phyloP scores from a whole-genome alignment of 53 echinoderm and acorn worm species.

The Paelopatides confundens region DNA sequence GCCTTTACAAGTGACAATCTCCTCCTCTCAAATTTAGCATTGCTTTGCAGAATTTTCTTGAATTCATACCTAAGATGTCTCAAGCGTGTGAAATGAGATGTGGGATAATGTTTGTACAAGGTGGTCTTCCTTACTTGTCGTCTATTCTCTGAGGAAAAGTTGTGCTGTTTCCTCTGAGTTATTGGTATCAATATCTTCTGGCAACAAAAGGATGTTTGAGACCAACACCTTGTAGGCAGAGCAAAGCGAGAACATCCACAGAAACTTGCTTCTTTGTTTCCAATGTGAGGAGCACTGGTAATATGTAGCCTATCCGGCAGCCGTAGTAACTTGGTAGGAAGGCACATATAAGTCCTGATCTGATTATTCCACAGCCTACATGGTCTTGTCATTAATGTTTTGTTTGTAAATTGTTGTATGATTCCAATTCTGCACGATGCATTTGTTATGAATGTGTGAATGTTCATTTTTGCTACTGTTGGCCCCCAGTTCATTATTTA shows the following conservation, averaged over 20 bases:
- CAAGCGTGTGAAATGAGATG: constrained; percentile 42
- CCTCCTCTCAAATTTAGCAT: constrained; percentile 37
- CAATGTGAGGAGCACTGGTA: not conserved
- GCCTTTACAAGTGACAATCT: constrained; percentile 46
- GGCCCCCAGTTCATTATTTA: no score
- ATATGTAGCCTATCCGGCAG: not conserved
- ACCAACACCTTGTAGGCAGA: not conserved
- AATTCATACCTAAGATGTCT: constrained; percentile 10
- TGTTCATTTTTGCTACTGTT: not conserved
- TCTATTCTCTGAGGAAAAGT: constrained; percentile 20
- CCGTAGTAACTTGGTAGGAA: not conserved
- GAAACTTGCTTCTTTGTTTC: not conserved
- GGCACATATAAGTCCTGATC: not conserved
- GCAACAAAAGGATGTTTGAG: not conserved
- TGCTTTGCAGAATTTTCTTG: constrained; percentile 6
- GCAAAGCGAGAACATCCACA: not conserved
- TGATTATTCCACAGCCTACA: not conserved
- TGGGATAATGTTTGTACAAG: constrained; percentile 32
- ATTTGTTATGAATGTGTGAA: not conserved
- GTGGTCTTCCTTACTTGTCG: constrained; percentile 25
- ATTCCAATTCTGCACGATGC: not conserved
- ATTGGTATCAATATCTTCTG: not conserved
- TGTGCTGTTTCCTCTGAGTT: not conserved
- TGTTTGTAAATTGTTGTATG: not conserved
- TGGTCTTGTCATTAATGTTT: not conserved